Base-by-base conservation (phyloP, 2,797 vertebrate genomes). In the Gymnoscopelus braueri region DNA sequence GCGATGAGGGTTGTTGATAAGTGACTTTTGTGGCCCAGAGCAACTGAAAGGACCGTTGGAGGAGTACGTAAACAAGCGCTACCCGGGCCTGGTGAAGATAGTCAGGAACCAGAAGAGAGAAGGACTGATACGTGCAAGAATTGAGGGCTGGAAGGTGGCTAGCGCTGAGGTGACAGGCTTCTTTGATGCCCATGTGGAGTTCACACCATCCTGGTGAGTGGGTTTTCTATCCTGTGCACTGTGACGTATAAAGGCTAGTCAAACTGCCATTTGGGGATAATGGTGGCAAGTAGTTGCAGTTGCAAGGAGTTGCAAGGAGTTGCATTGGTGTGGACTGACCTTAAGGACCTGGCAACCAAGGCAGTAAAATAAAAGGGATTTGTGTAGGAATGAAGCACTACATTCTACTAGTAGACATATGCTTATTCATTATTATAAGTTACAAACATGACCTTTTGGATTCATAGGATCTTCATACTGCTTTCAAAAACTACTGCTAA, bases 101-200 rank as follows among this genome's bases (percentile, higher is more conserved):
- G 97, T 99, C 3, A 94, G 98, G 65, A 99, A 99, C 86, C 95
- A 95, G 83, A 97, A 95, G 86, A 90, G 97, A 71, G 97, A 99
- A 74, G 97, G 98, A 0, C 94, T 99, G 56, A 99, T 99, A 83
- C 95, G 97, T 3, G 97, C 98, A 8, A 94, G 98, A 0, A 96
- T 98, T 0, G 97, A 98, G 86, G 98, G 98, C 79, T 99, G 97
- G 98, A 99, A 98, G 84, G 97, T 75, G 1, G 97, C 98, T 71
- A 96, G 94, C 0, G 97, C 94, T 5, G 96, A 97, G 79, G 93
- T 98, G 87, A 96, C 96, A 0, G 98, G 97, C 0, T 98, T 99
- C 77, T 99, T 99, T 0, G 98, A 99, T 56, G 97, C 97, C 47
- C 98, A 99, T 0, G 96, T 98, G 84, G 97, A 99, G 86, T 99